These are phyloP conservation scores for Aphrocallistes beatrix DNA, from an alignment of 37 sponge, comb jelly and placozoan genomes.

Conservation along the genomic window DNA sequence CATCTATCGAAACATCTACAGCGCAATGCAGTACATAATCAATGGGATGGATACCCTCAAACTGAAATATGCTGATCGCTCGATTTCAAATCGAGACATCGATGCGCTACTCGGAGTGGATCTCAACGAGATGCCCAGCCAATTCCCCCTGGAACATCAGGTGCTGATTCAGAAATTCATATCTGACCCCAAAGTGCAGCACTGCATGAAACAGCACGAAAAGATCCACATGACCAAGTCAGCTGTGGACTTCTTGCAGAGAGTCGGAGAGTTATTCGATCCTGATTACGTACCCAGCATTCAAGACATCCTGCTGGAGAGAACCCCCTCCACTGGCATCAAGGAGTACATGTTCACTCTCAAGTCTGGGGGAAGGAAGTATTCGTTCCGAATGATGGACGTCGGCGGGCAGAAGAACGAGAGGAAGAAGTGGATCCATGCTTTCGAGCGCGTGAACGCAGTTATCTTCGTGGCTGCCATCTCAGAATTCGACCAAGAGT, in stretches of 20 bases:
- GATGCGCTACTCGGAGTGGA: neutral
- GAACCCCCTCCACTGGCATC: neutral
- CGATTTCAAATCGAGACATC: neutral
- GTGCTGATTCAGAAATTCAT: neutral
- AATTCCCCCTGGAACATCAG: neutral
- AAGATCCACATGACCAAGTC: neutral
- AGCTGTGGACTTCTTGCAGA: neutral
- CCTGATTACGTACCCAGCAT: neutral
- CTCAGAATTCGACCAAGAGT: neutral
- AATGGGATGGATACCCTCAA: neutral
- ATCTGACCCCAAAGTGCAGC: neutral
- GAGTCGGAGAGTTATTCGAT: neutral
- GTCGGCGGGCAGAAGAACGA: neutral
- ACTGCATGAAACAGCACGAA: neutral
- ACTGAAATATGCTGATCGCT: neutral
- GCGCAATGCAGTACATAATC: neutral
- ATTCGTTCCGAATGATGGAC: neutral
- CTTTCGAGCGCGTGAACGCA: neutral
- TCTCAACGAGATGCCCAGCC: neutral
- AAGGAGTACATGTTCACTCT: conserved; percentile 13
- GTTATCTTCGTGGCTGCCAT: neutral
- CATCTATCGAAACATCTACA: neutral
- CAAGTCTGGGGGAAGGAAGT: neutral
- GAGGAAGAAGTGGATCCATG: neutral
- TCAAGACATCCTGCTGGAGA: conserved; percentile 2